Evolutionary conservation across 2,888 invertebrate genomes (phyloP).

Genomic region (Hedychridium roseum): DNA sequence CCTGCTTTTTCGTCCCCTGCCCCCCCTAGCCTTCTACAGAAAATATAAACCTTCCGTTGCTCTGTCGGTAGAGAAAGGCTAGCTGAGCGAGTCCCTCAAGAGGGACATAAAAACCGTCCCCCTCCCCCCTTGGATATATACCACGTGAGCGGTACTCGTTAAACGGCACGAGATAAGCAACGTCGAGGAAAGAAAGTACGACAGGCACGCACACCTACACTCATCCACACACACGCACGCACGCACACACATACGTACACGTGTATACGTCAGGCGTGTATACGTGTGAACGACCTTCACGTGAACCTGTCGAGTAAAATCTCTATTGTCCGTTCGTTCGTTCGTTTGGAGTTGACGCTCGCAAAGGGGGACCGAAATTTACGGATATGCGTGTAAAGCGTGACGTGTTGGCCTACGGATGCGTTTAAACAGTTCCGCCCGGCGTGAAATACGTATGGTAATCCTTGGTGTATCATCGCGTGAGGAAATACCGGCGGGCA

Average conservation of each 20-base stretch:
- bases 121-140: constrained; percentile 19
- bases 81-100: too few relatives aligned
- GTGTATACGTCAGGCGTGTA: background rate
- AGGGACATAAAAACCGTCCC: constrained; percentile 16
- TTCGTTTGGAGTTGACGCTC: too few relatives aligned
- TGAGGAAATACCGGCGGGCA: background rate
- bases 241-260: constrained; percentile 9
- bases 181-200: constrained; percentile 17
- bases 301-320: background rate
- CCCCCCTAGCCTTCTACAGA: constrained; percentile 6
- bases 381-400: background rate
- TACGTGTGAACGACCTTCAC: background rate
- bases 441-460: too few relatives aligned
- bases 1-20: constrained; percentile 1
- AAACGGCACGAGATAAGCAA: constrained; percentile 22
- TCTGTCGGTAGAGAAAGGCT: background rate
- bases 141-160: constrained; percentile 27
- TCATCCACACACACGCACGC: constrained; percentile 13
- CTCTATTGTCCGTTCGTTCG: background rate
- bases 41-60: constrained; percentile 9
- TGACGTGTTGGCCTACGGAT: background rate
- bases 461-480: background rate
- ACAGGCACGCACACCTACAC: constrained; percentile 8
- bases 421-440: too few relatives aligned
- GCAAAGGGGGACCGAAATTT: background rate